Evolutionary conservation across 2,113 vertebrate genomes (phyloP).

Genomic region (Ondatra zibethicus): DNA sequence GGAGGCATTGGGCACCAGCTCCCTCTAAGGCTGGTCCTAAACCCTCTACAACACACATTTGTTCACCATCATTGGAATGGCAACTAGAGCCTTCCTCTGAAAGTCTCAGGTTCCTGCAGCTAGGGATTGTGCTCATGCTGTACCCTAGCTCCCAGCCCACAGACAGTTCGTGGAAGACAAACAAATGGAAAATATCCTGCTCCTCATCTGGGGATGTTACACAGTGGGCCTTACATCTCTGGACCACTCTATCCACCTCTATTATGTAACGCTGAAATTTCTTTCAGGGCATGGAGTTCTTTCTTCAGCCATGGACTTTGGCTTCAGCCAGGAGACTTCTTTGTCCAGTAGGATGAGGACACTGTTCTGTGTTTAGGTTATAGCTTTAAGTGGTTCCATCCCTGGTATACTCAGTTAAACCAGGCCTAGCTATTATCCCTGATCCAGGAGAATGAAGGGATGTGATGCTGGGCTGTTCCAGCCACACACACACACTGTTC

Average conservation of each 20-base stretch:
- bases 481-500: background rate
- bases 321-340: background rate
- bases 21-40: background rate
- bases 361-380: background rate
- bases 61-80: background rate
- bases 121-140: background rate
- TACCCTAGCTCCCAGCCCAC: background rate
- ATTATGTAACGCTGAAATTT: background rate
- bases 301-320: background rate
- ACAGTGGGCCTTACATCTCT: background rate
- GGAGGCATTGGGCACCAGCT: background rate
- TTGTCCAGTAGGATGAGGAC: background rate
- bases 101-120: background rate
- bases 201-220: no score
- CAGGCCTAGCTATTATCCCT: background rate
- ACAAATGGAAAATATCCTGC: background rate
- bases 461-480: background rate
- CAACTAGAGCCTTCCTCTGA: background rate
- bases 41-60: no score
- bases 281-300: background rate
- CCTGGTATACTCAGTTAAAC: background rate
- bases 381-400: no score
- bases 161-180: no score
- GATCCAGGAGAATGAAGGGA: background rate
- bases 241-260: background rate